Base-by-base conservation (phyloP, 2,113 vertebrate species). In the Parus major region DNA sequence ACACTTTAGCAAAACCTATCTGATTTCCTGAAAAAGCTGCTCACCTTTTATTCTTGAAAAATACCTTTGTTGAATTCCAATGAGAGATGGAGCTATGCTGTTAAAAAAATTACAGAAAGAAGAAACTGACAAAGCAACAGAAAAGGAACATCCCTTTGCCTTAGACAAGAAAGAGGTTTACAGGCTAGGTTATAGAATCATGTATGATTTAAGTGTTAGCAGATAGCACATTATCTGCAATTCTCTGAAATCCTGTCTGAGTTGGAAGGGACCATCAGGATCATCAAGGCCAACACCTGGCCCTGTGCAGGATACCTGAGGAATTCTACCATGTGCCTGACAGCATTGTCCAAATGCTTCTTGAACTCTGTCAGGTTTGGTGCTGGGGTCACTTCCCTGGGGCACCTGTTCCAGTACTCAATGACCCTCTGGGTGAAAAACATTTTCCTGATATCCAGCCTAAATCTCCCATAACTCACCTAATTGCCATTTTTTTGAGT, bases 1-100 rank as follows among this genome's bases (percentile, higher is more conserved):
- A 83, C 87, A 75, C 49, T 73, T 86, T 10, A 93, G 49, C 53
- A 91, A 93, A 92, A 91, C 22, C 27, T 49, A 47, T n/a, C 31
- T 56, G 35, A 79, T 46, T 71, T 63, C 57, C 50, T 69, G 49
- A 73, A 77, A 66, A 70, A 89, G 25, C 10, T 36, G 23, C 42
- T 93, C 57, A 92, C 31, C 55, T 90, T 63, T 44, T 42, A 36
- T 68, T 84, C 56, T 35, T 66, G 22, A 27, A 94, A 94, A 92
- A 71, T n/a, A n/a, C 27, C 9, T 79, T 60, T 84, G 33, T 44
- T 52, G 19, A 87, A 59, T 78, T 89, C 56, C 44, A 79, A 39
- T 55, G 16, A 75, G 29, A 89, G 11, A 36, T 5, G 0, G 10
- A 75, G 12, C 29, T 71, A 7, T 35, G 10, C 41, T 41, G 17